Evolutionary conservation across 2,888 invertebrate species (phyloP).

Genomic region (Bimastos eiseni): DNA sequence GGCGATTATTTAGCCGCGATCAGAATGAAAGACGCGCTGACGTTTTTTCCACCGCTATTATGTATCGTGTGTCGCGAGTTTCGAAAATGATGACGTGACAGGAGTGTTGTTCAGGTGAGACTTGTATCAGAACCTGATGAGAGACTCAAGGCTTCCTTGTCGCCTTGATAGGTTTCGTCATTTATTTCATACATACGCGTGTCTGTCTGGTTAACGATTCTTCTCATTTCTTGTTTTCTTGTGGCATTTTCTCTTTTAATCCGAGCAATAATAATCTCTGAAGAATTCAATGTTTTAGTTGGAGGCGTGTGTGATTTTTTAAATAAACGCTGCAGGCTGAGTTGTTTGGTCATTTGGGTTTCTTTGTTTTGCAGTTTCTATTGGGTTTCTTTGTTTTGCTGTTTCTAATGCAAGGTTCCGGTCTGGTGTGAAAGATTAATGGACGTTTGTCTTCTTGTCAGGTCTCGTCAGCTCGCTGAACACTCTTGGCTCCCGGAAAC

Average conservation of each 20-base stretch:
- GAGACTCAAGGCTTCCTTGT: not conserved
- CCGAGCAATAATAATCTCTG: too few relatives aligned
- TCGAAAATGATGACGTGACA: not conserved
- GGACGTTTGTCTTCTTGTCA: too few relatives aligned
- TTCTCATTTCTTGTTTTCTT: too few relatives aligned
- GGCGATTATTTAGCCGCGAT: not conserved
- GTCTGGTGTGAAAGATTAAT: too few relatives aligned
- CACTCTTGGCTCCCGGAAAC: too few relatives aligned
- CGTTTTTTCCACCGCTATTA: not conserved
- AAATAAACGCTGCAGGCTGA: not conserved
- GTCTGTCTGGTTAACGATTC: too few relatives aligned
- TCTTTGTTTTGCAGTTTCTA: not conserved
- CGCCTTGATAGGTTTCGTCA: too few relatives aligned
- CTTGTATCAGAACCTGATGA: not conserved
- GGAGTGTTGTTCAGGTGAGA: not conserved
- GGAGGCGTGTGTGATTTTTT: not conserved
- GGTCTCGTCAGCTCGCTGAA: too few relatives aligned
- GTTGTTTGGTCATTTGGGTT: not conserved
- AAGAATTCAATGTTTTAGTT: too few relatives aligned
- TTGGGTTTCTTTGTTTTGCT: too few relatives aligned
- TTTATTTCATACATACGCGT: too few relatives aligned
- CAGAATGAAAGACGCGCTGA: not conserved
- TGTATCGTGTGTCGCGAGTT: not conserved
- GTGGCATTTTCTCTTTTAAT: too few relatives aligned
- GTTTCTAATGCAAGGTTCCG: not conserved